A percentile compares a stretch with the other conserved stretches of the same genome.
phyloP scores from a whole-genome alignment of 2,113 vertebrate species.

The Drymodes brunneopygia region DNA sequence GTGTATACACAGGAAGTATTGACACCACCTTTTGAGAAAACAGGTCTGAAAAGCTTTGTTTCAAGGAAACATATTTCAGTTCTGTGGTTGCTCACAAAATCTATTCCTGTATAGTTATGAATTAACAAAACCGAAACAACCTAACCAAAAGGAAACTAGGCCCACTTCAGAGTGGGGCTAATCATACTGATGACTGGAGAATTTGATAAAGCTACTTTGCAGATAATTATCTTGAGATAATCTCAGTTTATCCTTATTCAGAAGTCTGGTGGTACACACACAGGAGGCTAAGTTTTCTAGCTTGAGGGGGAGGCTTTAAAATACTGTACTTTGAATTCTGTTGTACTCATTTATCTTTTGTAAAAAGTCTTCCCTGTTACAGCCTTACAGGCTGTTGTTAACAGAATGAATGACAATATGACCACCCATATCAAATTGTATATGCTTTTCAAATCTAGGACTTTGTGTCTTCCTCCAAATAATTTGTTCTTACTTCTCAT shows the following conservation, averaged over 20 bases:
- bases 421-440: neutral
- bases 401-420: neutral
- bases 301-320: neutral
- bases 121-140: neutral
- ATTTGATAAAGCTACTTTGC: neutral
- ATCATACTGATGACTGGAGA: neutral
- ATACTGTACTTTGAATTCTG: neutral
- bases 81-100: neutral
- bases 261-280: neutral
- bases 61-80: neutral
- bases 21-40: neutral
- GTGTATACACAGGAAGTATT: neutral
- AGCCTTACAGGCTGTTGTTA: neutral
- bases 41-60: neutral
- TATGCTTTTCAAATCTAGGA: neutral
- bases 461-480: neutral
- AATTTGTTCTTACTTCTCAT: neutral
- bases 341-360: neutral
- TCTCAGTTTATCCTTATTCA: neutral
- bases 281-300: neutral
- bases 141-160: neutral
- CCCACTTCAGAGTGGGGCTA: neutral
- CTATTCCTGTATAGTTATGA: neutral
- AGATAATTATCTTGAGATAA: neutral
- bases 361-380: neutral